Percentiles rank a stretch among this genome's conserved stretches.
These are phyloP conservation scores for Hyles vespertilio DNA, from an alignment of 1,140 invertebrate genomes.

Conservation along the genomic window DNA sequence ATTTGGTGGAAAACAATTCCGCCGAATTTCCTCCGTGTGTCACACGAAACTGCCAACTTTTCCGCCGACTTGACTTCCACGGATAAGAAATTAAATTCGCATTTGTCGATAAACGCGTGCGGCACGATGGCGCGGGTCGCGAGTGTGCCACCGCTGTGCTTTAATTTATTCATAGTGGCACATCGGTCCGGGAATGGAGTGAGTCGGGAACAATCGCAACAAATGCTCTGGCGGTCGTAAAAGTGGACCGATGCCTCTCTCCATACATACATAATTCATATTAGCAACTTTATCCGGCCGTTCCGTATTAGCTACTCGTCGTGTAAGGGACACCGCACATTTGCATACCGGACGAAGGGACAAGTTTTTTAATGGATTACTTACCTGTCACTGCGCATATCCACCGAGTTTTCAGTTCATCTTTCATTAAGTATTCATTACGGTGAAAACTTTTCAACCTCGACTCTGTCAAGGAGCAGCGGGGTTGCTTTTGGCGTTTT, in stretches of 20 bases:
- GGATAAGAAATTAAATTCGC: constrained; percentile 37
- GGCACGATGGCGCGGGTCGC: too few relatives aligned
- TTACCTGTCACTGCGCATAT: constrained; percentile 10
- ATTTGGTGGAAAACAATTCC: constrained; percentile 37
- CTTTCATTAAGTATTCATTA: constrained; percentile 7
- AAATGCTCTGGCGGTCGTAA: constrained; percentile 23
- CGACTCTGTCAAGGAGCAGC: neutral
- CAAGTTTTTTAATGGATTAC: constrained; percentile 27
- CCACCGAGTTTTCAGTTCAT: neutral
- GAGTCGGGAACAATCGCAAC: constrained; percentile 26
- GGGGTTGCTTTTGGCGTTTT: neutral
- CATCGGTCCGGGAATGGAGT: constrained; percentile 35
- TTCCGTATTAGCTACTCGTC: constrained; percentile 18
- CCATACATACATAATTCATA: constrained; percentile 32
- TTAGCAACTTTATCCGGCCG: constrained; percentile 19
- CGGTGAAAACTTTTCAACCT: constrained; percentile 2
- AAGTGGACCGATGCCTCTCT: constrained; percentile 15
- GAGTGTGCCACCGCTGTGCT: too few relatives aligned
- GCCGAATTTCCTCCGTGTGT: constrained; percentile 24
- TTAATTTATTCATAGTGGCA: constrained; percentile 53
- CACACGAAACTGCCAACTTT: constrained; percentile 25
- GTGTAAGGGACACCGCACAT: constrained; percentile 16
- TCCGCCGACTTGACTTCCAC: constrained; percentile 23
- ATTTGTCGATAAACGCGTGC: constrained; percentile 12
- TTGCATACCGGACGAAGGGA: constrained; percentile 19